Evolutionary conservation across 2,888 invertebrate genomes (phyloP).

Genomic region (Horisme vitalbata): DNA sequence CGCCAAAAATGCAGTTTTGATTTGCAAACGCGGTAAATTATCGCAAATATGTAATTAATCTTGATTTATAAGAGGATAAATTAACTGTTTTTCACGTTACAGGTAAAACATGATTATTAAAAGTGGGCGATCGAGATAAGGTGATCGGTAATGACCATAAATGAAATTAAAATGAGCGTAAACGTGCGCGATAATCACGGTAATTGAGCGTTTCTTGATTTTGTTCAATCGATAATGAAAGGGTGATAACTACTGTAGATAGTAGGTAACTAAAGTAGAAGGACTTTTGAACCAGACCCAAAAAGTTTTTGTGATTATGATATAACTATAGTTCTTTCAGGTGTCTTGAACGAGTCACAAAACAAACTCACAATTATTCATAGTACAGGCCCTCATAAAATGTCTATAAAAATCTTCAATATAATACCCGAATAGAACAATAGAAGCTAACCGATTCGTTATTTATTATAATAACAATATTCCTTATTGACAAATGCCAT

Average conservation of each 20-base stretch:
- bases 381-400: too few species aligned
- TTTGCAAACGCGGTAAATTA: slow-evolving; percentile 38
- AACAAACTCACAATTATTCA: too few species aligned
- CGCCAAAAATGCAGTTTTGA: slow-evolving; percentile 41
- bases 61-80: slow-evolving; percentile 36
- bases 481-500: too few species aligned
- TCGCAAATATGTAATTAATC: slow-evolving; percentile 35
- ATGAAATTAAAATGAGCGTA: slow-evolving; percentile 13
- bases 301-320: too few species aligned
- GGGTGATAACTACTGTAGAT: not conserved
- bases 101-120: slow-evolving; percentile 18
- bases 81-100: slow-evolving; percentile 19
- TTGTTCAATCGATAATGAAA: slow-evolving; percentile 13
- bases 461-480: too few species aligned
- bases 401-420: too few species aligned
- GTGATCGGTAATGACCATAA: slow-evolving; percentile 22
- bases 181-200: slow-evolving; percentile 12
- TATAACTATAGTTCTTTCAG: too few species aligned
- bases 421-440: too few species aligned
- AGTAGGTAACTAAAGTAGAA: too few species aligned
- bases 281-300: too few species aligned
- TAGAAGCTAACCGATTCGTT: too few species aligned
- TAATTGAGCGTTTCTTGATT: slow-evolving; percentile 13
- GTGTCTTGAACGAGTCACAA: too few species aligned
- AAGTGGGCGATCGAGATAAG: slow-evolving; percentile 15